phyloP scores from a whole-genome alignment of 2,888 invertebrate genomes.

The Chalcis sispes region DNA sequence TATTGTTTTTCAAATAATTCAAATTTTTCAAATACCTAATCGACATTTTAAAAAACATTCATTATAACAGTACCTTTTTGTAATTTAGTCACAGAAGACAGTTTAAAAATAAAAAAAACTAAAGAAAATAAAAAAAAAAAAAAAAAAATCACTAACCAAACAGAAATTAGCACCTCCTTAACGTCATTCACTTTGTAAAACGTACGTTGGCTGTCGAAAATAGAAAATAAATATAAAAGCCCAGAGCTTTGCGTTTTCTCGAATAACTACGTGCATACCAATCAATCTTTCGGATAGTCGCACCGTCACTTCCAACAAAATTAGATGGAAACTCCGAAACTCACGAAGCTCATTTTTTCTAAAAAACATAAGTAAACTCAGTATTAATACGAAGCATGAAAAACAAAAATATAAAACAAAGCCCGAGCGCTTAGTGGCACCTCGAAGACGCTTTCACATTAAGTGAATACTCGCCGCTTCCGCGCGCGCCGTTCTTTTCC shows the following conservation, averaged over 20 bases:
- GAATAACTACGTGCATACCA: constrained; percentile 3
- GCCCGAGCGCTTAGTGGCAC: neutral
- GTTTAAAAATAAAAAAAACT: constrained; percentile 7
- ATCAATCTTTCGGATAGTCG: constrained; percentile 29
- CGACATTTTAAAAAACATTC: too few relatives aligned
- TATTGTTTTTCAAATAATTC: too few relatives aligned
- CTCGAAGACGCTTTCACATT: constrained; percentile 16
- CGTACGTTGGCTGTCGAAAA: neutral
- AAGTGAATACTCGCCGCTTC: constrained; percentile 19
- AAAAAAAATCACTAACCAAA: constrained; percentile 15
- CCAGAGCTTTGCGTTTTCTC: constrained; percentile 1
- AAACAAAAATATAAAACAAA: constrained; percentile 29
- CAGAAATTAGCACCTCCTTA: constrained; percentile 37
- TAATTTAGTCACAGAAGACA: too few relatives aligned
- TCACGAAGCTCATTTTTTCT: neutral
- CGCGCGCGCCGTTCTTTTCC: constrained; percentile 7
- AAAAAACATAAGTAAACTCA: neutral
- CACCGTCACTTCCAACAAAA: constrained; percentile 18
- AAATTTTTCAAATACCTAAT: too few relatives aligned
- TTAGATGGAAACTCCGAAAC: constrained; percentile 13
- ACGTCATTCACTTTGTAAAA: constrained; percentile 1
- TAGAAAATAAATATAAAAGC: constrained; percentile 9
- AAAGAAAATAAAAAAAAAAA: neutral
- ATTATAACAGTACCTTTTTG: too few relatives aligned
- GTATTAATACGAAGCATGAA: constrained; percentile 35